Evolutionary conservation across 2,797 vertebrate species (phyloP), one percentile per base, ranked within the genome.

Genomic region (Cryptoprocta ferox): DNA sequence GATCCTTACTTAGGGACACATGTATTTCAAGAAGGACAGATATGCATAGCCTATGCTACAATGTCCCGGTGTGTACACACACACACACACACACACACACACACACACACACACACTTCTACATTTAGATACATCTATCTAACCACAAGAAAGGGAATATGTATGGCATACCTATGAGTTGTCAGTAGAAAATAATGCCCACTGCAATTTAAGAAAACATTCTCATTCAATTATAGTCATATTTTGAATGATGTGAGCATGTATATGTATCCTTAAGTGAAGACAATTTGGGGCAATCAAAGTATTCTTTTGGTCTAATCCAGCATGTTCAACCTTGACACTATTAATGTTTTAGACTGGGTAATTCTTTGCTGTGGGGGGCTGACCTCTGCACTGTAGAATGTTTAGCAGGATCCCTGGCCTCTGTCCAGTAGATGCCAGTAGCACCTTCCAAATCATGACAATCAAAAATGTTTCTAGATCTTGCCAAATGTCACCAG

Each of bases 161-260:
- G 39, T 65, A 32, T 42, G 71, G 30, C 32, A 75, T 1, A 92
- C 11, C 18, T 85, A 21, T 35, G 81, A 76, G 48, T 32, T 61
- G 6, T 66, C 32, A 53, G 65, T 80, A 42, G 53, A 73, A 84
- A 95, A 56, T 56, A 73, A 94, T 15, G 30, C 6, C 42, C 48
- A 61, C 59, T 48, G 4, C 14, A 94, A 48, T 12, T 12, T 89
- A 94, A 96, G 76, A 92, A 92, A 92, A 94, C 42, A 97, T 26
- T 48, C 18, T 26, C 28, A 76, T 75, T 76, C 83, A 87, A 56
- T 14, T 35, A 10, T 39, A 84, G 39, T 59, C 83, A 35, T 35
- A 80, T 35, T 91, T 42, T 59, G 50, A 53, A 68, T 39, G 70
- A 39, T 35, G 24, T 48, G 12, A 65, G 30, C 30, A 42, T 5